Percentiles rank a stretch among this genome's conserved stretches.
Evolutionary conservation across 2,888 invertebrate genomes (phyloP).

Genomic region (Pammene aurita): DNA sequence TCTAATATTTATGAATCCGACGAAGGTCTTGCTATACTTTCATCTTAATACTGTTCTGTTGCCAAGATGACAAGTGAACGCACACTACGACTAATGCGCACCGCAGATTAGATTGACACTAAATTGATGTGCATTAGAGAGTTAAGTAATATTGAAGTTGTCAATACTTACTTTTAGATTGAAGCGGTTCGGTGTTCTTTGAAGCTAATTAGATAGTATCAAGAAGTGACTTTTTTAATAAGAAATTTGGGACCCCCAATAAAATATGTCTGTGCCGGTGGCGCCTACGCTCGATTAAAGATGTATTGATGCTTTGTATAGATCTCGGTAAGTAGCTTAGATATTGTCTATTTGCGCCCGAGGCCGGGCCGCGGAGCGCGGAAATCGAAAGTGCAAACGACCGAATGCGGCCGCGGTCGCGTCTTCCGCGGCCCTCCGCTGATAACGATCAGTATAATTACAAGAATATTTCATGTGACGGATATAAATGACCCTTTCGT

Average conservation of each 20-base stretch:
- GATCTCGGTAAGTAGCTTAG: conserved; percentile 44
- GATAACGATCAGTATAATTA: conserved; percentile 39
- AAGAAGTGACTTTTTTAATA: background rate
- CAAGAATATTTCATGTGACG: conserved; percentile 29
- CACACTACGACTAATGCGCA: background rate
- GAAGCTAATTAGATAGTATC: background rate
- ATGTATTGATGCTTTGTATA: conserved; percentile 46
- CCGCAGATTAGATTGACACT: conserved; percentile 17
- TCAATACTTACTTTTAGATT: background rate
- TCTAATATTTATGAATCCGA: too few species aligned
- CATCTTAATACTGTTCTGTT: too few species aligned
- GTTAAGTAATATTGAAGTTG: background rate
- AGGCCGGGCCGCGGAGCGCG: conserved; percentile 47
- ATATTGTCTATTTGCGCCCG: conserved; percentile 39
- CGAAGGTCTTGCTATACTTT: too few species aligned
- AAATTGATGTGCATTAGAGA: conserved; percentile 18
- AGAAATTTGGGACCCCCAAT: conserved; percentile 38
- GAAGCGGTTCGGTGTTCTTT: background rate
- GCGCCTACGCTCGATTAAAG: conserved; percentile 42
- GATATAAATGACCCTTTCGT: conserved; percentile 31
- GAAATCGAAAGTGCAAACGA: conserved; percentile 65
- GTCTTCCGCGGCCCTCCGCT: conserved; percentile 25
- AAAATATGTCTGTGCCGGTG: conserved; percentile 44
- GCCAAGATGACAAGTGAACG: conserved; percentile 21
- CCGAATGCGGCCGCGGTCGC: conserved; percentile 47